These are phyloP conservation scores for Coleophora flavipennella DNA, from an alignment of 2,888 invertebrate species.

Conservation along the genomic window DNA sequence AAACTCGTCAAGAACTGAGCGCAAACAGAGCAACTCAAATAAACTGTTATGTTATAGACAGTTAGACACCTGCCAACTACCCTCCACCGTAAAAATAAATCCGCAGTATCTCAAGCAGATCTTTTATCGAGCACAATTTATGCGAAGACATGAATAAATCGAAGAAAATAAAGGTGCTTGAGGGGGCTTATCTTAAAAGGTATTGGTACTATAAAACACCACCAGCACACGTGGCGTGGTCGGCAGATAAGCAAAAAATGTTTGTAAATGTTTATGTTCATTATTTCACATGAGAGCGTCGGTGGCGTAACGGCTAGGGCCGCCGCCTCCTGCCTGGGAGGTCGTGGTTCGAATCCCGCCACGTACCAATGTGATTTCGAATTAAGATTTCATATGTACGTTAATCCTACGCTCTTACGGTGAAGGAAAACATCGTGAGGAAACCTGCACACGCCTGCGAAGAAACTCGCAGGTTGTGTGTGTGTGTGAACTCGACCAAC, in stretches of 20 bases:
- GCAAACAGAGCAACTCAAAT: not conserved
- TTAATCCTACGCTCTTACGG: too few species aligned
- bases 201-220: slow-evolving; percentile 58
- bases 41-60: not conserved
- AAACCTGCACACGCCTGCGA: too few species aligned
- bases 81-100: slow-evolving; percentile 1
- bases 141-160: slow-evolving; percentile 64
- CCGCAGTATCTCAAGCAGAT: slow-evolving; percentile 12
- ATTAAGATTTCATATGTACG: too few species aligned
- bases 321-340: too few species aligned
- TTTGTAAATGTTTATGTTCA: slow-evolving; percentile 22
- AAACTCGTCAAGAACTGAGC: not conserved
- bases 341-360: too few species aligned
- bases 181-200: slow-evolving; percentile 54
- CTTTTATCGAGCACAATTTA: slow-evolving; percentile 44
- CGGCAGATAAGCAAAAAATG: slow-evolving; percentile 28
- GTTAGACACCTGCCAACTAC: not conserved
- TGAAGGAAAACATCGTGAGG: too few species aligned
- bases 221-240: slow-evolving; percentile 31
- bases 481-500: slow-evolving; percentile 1
- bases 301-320: too few species aligned
- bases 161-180: slow-evolving; percentile 49
- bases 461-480: too few species aligned
- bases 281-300: slow-evolving; percentile 11
- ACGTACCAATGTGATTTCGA: too few species aligned